phyloP scores from a whole-genome alignment of 1,140 invertebrate genomes.

The Schmidtea mediterranea region DNA sequence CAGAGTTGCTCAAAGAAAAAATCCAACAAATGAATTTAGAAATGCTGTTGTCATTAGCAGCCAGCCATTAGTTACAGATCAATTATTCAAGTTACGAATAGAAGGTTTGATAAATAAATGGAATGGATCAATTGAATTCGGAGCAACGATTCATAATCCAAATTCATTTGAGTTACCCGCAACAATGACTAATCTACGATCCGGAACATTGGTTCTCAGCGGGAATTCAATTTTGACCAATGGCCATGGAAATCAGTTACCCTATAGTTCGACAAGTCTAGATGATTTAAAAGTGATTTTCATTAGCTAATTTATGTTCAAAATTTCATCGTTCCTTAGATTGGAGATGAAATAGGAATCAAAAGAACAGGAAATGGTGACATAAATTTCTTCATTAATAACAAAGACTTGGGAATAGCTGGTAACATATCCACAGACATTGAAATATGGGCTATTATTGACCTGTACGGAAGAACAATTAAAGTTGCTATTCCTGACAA shows the following conservation, averaged over 20 bases:
- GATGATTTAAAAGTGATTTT: constrained; percentile 50
- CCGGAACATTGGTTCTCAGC: constrained; percentile 84
- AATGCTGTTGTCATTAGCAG: constrained; percentile 53
- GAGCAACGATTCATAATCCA: constrained; percentile 72
- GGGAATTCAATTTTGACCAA: constrained; percentile 74
- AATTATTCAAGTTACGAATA: constrained; percentile 64
- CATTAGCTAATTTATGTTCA: constrained; percentile 6
- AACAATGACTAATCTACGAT: constrained; percentile 84
- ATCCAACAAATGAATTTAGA: constrained; percentile 38
- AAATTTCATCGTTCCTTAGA: not conserved
- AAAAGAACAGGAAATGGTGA: constrained; percentile 17
- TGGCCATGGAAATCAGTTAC: constrained; percentile 60
- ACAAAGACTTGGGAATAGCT: constrained; percentile 12
- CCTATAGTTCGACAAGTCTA: constrained; percentile 74
- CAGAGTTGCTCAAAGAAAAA: constrained; percentile 45
- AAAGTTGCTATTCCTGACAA: no score
- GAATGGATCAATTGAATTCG: constrained; percentile 73
- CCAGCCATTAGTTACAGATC: constrained; percentile 36
- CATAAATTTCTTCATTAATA: constrained; percentile 25
- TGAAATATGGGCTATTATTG: no score
- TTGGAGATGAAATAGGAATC: constrained; percentile 21
- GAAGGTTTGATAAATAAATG: constrained; percentile 66
- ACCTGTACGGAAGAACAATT: no score
- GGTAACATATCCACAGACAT: no score
- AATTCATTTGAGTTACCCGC: constrained; percentile 60